Percentiles rank a stretch among this genome's conserved stretches.
Conservation (phyloP, 1,140 invertebrate genomes). For the Drosophila saltans region DNA sequence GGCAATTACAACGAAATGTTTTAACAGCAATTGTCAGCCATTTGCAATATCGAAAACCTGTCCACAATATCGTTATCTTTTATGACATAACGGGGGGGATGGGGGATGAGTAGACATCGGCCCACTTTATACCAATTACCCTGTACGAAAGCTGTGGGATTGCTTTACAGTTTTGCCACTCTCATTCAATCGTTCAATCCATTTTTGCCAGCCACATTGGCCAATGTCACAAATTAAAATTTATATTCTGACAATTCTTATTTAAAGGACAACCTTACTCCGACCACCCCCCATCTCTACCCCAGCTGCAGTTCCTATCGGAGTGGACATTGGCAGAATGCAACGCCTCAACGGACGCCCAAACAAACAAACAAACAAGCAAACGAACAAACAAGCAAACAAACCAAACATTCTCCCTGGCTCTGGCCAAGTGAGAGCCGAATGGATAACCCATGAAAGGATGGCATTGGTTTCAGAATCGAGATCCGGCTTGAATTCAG, state of each 20-base stretch:
- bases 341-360: not conserved
- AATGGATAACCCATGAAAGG: not conserved
- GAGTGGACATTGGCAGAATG: constrained; percentile 12
- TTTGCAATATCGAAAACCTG: constrained; percentile 66
- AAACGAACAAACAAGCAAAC: constrained; percentile 21
- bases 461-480: not conserved
- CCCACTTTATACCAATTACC: not conserved
- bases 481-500: not conserved
- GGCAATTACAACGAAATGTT: constrained; percentile 9
- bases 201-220: constrained; percentile 17
- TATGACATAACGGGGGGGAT: not conserved
- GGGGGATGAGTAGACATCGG: no score
- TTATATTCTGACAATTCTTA: constrained; percentile 56
- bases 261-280: constrained; percentile 38
- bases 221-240: constrained; percentile 51
- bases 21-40: constrained; percentile 58
- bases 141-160: not conserved
- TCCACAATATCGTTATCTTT: constrained; percentile 23
- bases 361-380: constrained; percentile 3
- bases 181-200: constrained; percentile 20
- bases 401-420: constrained; percentile 17
- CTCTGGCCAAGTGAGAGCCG: not conserved
- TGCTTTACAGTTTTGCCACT: not conserved
- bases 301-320: no score
- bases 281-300: not conserved